phyloP scores from a whole-genome alignment of 1,140 invertebrate genomes.

The Nasonia longicornis region DNA sequence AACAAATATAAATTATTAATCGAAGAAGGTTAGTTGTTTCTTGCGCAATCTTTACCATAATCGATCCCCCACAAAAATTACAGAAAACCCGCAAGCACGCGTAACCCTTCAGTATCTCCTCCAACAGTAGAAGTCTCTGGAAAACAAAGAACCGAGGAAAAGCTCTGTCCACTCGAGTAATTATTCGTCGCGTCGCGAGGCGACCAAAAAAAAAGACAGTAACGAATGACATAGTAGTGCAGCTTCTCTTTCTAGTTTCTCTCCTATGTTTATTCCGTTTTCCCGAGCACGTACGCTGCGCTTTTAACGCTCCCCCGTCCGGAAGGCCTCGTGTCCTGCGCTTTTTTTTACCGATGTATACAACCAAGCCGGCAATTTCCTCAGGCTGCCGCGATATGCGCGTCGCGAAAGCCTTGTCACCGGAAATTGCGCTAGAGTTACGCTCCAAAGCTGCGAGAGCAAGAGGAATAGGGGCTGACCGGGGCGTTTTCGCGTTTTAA shows the following conservation, averaged over 20 bases:
- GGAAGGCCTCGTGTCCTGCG: not conserved
- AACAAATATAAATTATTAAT: no score
- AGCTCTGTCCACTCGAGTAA: no score
- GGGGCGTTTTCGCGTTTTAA: not conserved
- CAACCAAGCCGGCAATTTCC: slow-evolving; percentile 47
- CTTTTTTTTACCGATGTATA: slow-evolving; percentile 46
- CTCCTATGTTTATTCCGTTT: not conserved
- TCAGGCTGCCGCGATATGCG: slow-evolving; percentile 25
- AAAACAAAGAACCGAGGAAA: no score
- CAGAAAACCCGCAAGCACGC: no score
- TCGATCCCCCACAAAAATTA: no score
- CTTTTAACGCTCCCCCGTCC: not conserved
- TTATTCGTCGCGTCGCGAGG: not conserved
- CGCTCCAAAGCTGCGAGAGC: not conserved
- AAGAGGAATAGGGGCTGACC: not conserved
- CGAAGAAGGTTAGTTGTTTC: no score
- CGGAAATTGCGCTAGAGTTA: slow-evolving; percentile 48
- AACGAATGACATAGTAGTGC: not conserved
- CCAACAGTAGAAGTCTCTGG: no score
- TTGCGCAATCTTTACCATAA: no score
- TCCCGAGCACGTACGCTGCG: not conserved
- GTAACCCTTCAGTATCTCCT: no score
- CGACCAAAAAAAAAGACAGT: not conserved
- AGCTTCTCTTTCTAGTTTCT: not conserved
- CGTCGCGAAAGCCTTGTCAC: slow-evolving; percentile 41